phyloP scores from a whole-genome alignment of 1,140 invertebrate genomes.

The Capitella teleta region DNA sequence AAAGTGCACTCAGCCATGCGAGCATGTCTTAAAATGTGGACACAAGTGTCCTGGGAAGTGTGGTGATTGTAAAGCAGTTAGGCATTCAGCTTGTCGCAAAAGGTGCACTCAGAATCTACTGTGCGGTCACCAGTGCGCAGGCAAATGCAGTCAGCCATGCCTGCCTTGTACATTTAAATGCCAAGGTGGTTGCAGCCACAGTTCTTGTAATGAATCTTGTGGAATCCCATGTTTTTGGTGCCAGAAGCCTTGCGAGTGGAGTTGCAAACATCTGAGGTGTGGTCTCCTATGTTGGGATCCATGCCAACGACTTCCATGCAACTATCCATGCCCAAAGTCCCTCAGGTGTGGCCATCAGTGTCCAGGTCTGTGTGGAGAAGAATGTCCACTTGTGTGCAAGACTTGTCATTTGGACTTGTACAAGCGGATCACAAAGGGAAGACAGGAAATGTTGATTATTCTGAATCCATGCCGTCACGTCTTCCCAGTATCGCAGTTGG shows the following conservation, averaged over 20 bases:
- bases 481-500: no score
- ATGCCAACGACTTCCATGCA: conserved; percentile 11
- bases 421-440: no score
- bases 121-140: conserved; percentile 18
- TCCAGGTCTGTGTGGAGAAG: not conserved
- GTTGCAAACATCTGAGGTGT: not conserved
- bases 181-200: conserved; percentile 14
- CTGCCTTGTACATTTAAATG: conserved; percentile 46
- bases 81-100: conserved; percentile 41
- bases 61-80: conserved; percentile 46
- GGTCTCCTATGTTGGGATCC: not conserved
- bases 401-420: no score
- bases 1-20: conserved; percentile 4
- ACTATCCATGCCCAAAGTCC: conserved; percentile 36
- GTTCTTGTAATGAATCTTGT: conserved; percentile 16
- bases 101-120: conserved; percentile 15
- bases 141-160: conserved; percentile 32
- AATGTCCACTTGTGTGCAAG: no score
- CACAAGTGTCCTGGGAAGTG: conserved; percentile 32
- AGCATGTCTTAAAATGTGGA: not conserved
- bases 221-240: conserved; percentile 13
- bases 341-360: conserved; percentile 13
- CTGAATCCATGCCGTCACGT: no score
- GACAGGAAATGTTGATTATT: no score
- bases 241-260: conserved; percentile 13